Evolutionary conservation across 1,140 invertebrate species (phyloP), one percentile per base, ranked within the genome.

Genomic region (Diorhabda carinulata): DNA sequence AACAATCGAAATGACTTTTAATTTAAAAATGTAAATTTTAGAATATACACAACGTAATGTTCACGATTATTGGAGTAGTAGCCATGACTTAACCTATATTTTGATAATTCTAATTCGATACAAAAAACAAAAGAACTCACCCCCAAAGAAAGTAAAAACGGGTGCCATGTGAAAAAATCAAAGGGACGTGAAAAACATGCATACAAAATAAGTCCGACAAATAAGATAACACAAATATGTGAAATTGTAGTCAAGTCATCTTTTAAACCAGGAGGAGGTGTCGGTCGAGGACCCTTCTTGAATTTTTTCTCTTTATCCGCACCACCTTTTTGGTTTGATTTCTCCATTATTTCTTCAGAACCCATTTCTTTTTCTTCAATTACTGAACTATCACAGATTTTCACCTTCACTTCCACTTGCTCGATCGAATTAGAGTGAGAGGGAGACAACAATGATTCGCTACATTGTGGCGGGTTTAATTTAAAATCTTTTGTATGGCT

Each of bases 151-250:
- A 78, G 69, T 8, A 78, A 61, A 3, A 77, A 64, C 5, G 77
- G 77, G 69, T 78, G 77, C 77, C 77, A 78, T 7, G 74, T 74
- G 62, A 78, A 78, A 61, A 78, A 78, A 57, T 63, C 70, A 65
- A 78, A 72, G 3, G 73, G 73, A 52, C 61, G 64, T 1, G 64
- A 43, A 57, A 76, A 71, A 57, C 73, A 65, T 52, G 77, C 68
- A 57, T 72, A 73, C 7, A 76, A 64, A 40, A 78, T 67, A 9
- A 72, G 42, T 45, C 72, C 69, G 45, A 73, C 71, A 70, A 74
- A 78, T 43, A 71, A 43, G 2, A 77, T 8, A 42, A 73, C 10
- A 57, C 72, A 70, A 57, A 73, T 62, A 47, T 77, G 76, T 6
- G 72, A 70, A 43, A 75, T 52, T 59, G 73, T 74, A 40, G 77